Conservation (phyloP, 1,140 invertebrate species). For the Drosophila dunni region DNA sequence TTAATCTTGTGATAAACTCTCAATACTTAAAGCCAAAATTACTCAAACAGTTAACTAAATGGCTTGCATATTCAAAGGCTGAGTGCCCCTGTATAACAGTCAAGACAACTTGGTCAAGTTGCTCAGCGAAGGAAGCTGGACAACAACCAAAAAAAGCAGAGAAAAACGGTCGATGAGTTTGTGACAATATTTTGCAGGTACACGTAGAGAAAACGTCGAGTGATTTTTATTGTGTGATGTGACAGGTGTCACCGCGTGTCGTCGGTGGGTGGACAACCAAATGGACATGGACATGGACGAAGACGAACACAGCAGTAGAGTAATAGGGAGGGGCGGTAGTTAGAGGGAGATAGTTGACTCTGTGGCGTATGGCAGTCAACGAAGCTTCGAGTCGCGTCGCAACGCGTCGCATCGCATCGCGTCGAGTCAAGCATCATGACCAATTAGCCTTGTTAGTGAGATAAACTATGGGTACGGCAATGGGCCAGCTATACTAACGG, state of each 20-base stretch:
- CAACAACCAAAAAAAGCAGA: constrained; percentile 58
- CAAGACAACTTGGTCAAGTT: constrained; percentile 31
- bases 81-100: constrained; percentile 26
- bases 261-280: constrained; percentile 45
- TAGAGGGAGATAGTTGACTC: neutral
- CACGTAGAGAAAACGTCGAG: constrained; percentile 49
- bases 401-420: constrained; percentile 9
- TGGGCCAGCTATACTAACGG: constrained; percentile 68
- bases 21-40: constrained; percentile 1
- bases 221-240: constrained; percentile 82
- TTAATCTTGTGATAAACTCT: neutral
- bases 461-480: constrained; percentile 70
- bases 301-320: constrained; percentile 8
- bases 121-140: constrained; percentile 24
- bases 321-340: neutral
- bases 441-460: constrained; percentile 82
- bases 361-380: constrained; percentile 47
- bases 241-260: constrained; percentile 71
- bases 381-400: constrained; percentile 44
- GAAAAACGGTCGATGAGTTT: constrained; percentile 4
- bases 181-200: constrained; percentile 57
- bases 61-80: constrained; percentile 48
- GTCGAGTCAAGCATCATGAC: constrained; percentile 72
- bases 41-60: constrained; percentile 37
- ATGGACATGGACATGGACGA: constrained; percentile 54